Percentiles rank a stretch among this genome's conserved stretches.
These are phyloP conservation scores for Idaea straminata DNA, from an alignment of 2,888 invertebrate genomes.

Conservation along the genomic window DNA sequence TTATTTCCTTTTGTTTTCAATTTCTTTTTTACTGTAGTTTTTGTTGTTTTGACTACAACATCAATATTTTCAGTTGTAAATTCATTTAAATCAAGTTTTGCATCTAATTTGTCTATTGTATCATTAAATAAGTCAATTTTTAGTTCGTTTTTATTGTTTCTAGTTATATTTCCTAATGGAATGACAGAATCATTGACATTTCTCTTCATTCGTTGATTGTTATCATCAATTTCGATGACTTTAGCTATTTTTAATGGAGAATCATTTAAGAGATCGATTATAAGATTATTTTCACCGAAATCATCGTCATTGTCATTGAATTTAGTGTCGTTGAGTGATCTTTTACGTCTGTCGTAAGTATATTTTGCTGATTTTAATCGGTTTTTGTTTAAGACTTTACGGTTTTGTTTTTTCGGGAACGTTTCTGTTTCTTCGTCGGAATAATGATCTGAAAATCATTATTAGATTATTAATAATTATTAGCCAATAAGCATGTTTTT, in stretches of 20 bases:
- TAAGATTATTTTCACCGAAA: not conserved
- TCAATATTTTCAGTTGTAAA: slow-evolving; percentile 8
- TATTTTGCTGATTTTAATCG: slow-evolving; percentile 22
- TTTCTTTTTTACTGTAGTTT: slow-evolving; percentile 8
- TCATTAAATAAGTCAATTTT: slow-evolving; percentile 18
- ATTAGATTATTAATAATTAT: too few species aligned
- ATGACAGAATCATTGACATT: slow-evolving; percentile 28
- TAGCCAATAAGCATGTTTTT: too few species aligned
- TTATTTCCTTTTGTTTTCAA: slow-evolving; percentile 24
- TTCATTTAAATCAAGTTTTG: not conserved
- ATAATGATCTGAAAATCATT: slow-evolving; percentile 16
- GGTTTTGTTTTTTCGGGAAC: slow-evolving; percentile 15
- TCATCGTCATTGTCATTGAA: not conserved
- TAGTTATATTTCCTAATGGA: slow-evolving; percentile 41
- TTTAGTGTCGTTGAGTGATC: slow-evolving; percentile 36
- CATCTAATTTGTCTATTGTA: slow-evolving; percentile 11
- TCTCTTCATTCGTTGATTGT: not conserved
- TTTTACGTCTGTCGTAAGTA: slow-evolving; percentile 42
- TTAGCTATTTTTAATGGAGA: not conserved
- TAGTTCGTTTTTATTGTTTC: slow-evolving; percentile 30
- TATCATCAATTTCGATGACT: not conserved
- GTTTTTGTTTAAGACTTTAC: slow-evolving; percentile 24
- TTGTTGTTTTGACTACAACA: slow-evolving; percentile 2
- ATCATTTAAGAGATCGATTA: not conserved
- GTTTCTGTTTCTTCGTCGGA: slow-evolving; percentile 44